Evolutionary conservation across 2,113 vertebrate species (phyloP).

Genomic region (Onychorhynchus coronatus): DNA sequence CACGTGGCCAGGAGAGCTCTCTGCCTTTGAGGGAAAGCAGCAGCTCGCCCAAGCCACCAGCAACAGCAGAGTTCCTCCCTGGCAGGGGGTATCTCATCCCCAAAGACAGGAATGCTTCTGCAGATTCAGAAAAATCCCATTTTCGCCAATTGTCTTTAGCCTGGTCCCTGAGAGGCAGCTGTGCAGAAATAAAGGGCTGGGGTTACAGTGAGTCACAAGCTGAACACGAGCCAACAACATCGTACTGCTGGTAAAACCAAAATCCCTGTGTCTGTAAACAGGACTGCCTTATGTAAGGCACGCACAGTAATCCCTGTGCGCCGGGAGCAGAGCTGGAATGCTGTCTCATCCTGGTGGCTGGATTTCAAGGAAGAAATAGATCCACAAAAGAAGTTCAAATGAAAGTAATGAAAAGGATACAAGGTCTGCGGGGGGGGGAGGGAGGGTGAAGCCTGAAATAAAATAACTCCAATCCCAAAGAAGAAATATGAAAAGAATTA

Average conservation of each 20-base stretch:
- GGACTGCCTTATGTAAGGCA: conserved; percentile 6
- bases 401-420: background rate
- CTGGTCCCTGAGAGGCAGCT: background rate
- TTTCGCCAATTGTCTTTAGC: background rate
- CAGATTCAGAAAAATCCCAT: background rate
- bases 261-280: background rate
- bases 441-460: background rate
- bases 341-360: background rate
- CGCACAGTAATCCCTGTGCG: background rate
- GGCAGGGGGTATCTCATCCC: background rate
- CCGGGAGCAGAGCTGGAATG: background rate
- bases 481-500: background rate
- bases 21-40: background rate
- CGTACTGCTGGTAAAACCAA: background rate
- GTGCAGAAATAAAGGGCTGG: conserved; percentile 3
- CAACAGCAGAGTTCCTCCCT: background rate
- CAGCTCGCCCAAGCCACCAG: background rate
- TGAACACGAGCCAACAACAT: background rate
- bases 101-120: background rate
- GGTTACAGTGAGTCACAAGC: conserved; percentile 6
- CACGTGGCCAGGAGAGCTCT: accelerated
- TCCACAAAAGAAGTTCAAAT: background rate
- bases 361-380: background rate
- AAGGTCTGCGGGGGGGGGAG: too few species aligned
- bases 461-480: background rate